These are phyloP conservation scores for Indicator indicator DNA, from an alignment of 2,113 vertebrate species.

Conservation along the genomic window DNA sequence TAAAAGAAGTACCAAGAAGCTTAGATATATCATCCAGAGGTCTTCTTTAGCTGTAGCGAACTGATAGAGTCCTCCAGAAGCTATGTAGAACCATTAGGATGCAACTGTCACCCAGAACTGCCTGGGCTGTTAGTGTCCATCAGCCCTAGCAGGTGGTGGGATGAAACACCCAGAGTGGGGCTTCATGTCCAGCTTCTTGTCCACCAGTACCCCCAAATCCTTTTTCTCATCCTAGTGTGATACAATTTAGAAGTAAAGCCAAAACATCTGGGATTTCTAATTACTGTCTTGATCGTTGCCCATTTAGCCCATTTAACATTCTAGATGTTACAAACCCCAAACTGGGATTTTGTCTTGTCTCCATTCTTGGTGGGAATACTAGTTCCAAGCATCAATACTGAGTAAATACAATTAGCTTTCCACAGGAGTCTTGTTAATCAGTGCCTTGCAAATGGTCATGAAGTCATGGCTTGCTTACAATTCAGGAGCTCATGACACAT, in stretches of 20 bases:
- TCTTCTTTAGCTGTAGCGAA: not conserved
- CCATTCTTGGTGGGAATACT: not conserved
- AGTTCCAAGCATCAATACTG: not conserved
- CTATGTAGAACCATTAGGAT: rapidly evolving
- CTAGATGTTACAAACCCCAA: not conserved
- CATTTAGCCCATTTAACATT: not conserved
- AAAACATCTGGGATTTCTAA: not conserved
- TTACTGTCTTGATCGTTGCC: not conserved
- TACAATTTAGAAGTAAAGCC: not conserved
- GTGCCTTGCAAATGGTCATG: not conserved
- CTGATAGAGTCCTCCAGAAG: not conserved
- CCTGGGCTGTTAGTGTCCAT: not conserved
- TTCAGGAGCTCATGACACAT: not conserved
- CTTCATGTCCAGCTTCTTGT: not conserved
- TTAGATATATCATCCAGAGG: not conserved
- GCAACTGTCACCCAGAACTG: not conserved
- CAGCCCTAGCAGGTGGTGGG: not conserved
- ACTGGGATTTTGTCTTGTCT: not conserved
- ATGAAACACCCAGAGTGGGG: not conserved
- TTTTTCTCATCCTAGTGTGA: too few relatives aligned
- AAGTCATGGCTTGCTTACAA: not conserved
- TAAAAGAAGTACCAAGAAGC: not conserved
- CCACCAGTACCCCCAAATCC: too few relatives aligned
- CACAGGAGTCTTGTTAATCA: not conserved
- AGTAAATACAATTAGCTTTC: not conserved